Conservation (phyloP, 1,140 invertebrate species). For the Cherax quadricarinatus region DNA sequence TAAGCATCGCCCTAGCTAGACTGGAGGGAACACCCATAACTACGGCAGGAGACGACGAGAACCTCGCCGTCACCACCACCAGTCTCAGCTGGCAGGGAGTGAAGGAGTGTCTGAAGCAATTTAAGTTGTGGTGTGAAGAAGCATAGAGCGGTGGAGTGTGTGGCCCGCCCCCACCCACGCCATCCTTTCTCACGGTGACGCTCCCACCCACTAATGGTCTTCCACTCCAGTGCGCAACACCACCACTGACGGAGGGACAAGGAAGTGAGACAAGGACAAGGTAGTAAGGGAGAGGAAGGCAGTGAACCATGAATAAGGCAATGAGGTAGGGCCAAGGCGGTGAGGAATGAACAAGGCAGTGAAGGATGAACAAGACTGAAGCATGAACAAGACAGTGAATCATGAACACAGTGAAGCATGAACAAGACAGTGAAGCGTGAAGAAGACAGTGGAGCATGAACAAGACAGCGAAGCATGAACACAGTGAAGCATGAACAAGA, state of each 20-base stretch:
- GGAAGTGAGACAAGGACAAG: background rate
- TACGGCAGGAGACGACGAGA: no score
- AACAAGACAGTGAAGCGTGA: no score
- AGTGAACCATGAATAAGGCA: background rate
- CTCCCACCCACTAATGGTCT: background rate
- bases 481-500: no score
- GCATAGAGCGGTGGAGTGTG: background rate
- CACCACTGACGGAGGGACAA: background rate
- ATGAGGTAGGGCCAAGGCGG: background rate
- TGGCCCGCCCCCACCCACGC: background rate
- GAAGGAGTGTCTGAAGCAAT: background rate
- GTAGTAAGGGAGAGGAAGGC: background rate
- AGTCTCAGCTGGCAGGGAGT: background rate
- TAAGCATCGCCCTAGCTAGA: no score
- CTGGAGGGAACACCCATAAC: no score
- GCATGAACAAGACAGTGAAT: no score
- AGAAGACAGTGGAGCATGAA: no score
- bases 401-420: no score
- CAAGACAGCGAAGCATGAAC: no score
- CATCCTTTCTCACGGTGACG: background rate
- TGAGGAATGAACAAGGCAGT: no score
- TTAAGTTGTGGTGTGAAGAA: background rate
- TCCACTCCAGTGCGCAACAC: slow-evolving; percentile 8
- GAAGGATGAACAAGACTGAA: no score
- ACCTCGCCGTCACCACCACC: background rate